Evolutionary conservation across 2,113 vertebrate species (phyloP).

Genomic region (Puma concolor): DNA sequence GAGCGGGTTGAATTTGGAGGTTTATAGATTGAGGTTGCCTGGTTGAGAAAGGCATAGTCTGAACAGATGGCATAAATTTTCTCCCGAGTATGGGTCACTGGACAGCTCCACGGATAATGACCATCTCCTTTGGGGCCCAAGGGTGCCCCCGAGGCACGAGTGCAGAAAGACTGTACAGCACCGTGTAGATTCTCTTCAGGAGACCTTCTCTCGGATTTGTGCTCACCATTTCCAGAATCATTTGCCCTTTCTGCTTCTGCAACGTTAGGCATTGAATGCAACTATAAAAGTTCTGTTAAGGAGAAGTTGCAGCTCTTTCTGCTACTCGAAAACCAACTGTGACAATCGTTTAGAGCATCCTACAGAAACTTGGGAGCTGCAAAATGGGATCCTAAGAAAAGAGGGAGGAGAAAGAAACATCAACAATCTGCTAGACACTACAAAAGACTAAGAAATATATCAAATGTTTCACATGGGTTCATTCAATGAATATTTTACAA

Average conservation of each 20-base stretch:
- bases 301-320: constrained; percentile 50
- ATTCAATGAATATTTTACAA: not conserved
- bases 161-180: constrained; percentile 85
- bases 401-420: not conserved
- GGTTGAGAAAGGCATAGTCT: constrained; percentile 97
- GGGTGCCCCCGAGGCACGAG: constrained; percentile 83
- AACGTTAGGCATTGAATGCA: constrained; percentile 94
- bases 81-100: constrained; percentile 96
- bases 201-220: constrained; percentile 83
- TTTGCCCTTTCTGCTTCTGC: constrained; percentile 91
- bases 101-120: constrained; percentile 95
- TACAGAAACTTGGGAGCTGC: constrained; percentile 66
- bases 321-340: constrained; percentile 47
- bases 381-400: constrained; percentile 69
- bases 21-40: constrained; percentile 92
- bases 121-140: constrained; percentile 91
- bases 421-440: not conserved
- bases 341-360: constrained; percentile 65
- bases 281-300: constrained; percentile 35
- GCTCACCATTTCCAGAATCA: constrained; percentile 86
- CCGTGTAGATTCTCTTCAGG: constrained; percentile 79
- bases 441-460: not conserved
- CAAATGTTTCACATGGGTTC: not conserved
- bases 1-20: constrained; percentile 86
- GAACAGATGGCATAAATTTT: constrained; percentile 99